Conservation (phyloP, 2,113 vertebrate genomes). For the Phainopepla nitens region DNA sequence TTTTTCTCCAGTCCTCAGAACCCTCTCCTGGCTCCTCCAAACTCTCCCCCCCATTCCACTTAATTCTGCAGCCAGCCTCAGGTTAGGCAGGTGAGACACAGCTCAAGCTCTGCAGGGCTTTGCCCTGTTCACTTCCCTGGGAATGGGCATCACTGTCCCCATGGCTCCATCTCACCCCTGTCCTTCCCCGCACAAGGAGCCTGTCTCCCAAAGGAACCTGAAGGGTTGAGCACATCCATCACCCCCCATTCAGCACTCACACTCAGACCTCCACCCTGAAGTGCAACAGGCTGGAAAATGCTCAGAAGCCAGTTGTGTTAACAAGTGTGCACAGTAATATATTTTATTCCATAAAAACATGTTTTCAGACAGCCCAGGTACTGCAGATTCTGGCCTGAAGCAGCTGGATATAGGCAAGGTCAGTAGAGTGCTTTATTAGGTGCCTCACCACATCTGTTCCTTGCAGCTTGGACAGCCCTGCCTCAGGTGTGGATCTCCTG, state of each 20-base stretch:
- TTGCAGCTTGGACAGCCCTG: not conserved
- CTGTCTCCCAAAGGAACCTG: not conserved
- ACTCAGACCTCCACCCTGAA: not conserved
- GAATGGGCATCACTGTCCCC: fast-evolving
- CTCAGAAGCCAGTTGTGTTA: not conserved
- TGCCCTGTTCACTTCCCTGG: not conserved
- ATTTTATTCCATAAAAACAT: not conserved
- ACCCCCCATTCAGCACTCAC: not conserved
- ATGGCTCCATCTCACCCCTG: not conserved
- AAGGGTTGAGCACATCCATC: not conserved
- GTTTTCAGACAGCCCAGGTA: not conserved
- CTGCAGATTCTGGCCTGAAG: not conserved
- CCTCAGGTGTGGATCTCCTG: not conserved
- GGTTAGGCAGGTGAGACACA: not conserved
- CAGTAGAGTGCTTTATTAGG: fast-evolving
- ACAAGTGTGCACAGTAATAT: not conserved
- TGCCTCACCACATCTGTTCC: not conserved
- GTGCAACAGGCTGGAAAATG: not conserved
- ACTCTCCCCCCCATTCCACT: not conserved
- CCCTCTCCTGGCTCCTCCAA: not conserved
- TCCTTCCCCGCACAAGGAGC: not conserved
- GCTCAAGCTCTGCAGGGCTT: not conserved
- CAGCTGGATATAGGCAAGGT: not conserved
- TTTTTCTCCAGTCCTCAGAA: not conserved
- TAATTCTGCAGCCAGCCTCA: not conserved